Conservation (phyloP, 2,797 vertebrate species). For the Jordanella pulchra region DNA sequence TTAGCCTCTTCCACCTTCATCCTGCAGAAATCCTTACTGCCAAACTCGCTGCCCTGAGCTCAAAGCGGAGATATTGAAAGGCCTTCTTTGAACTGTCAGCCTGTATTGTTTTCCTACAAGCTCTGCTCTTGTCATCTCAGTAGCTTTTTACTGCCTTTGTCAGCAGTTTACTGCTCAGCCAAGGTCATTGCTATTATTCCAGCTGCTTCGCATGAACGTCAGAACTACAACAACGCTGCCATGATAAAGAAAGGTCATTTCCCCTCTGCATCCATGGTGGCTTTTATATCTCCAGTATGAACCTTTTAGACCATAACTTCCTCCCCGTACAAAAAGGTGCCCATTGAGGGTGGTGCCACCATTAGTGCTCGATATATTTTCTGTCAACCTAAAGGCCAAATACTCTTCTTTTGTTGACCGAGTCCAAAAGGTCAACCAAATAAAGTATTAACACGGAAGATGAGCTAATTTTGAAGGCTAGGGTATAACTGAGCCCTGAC, state of each 20-base stretch:
- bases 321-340: conserved; percentile 47
- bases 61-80: conserved; percentile 70
- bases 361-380: conserved; percentile 23
- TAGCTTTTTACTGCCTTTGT: conserved; percentile 74
- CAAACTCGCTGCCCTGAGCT: conserved; percentile 16
- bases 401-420: conserved; percentile 17
- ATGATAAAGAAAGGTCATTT: conserved; percentile 74
- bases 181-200: conserved; percentile 75
- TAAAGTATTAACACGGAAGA: conserved; percentile 11
- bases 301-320: conserved; percentile 44
- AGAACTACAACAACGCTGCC: conserved; percentile 44
- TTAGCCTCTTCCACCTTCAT: conserved; percentile 49
- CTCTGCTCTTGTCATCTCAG: conserved; percentile 72
- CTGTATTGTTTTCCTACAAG: conserved; percentile 74
- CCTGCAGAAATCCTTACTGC: conserved; percentile 22
- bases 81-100: conserved; percentile 76
- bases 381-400: background rate
- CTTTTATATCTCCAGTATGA: conserved; percentile 58
- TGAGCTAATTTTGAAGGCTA: conserved; percentile 37
- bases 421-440: conserved; percentile 33
- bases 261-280: conserved; percentile 44
- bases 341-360: conserved; percentile 23
- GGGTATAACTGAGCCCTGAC: conserved; percentile 51
- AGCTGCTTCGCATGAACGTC: conserved; percentile 31
- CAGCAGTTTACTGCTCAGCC: conserved; percentile 77